A percentile compares a stretch with the other conserved stretches of the same genome.
These are phyloP conservation scores for Odontocerum albicorne DNA, from an alignment of 2,888 invertebrate genomes.

Conservation along the genomic window DNA sequence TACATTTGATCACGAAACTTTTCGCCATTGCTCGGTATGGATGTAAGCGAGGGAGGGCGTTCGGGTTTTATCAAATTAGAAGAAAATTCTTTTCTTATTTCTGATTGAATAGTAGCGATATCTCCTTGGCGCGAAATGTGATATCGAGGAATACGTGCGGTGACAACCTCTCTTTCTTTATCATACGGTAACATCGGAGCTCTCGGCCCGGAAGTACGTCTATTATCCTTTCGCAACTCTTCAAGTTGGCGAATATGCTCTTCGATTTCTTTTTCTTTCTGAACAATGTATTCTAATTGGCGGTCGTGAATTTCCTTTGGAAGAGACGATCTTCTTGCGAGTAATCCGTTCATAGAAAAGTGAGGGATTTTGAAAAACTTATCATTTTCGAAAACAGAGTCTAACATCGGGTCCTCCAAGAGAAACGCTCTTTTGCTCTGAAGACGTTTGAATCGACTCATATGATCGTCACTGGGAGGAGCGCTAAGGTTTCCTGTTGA, in stretches of 20 bases:
- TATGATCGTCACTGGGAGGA: too few relatives aligned
- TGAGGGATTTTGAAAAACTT: too few relatives aligned
- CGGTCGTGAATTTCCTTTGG: constrained; percentile 66
- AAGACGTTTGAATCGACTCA: neutral
- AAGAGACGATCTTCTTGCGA: constrained; percentile 57
- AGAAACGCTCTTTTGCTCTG: constrained; percentile 27
- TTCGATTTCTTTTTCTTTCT: constrained; percentile 69
- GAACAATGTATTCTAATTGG: constrained; percentile 66
- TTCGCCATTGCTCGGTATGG: constrained; percentile 70
- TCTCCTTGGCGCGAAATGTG: constrained; percentile 53
- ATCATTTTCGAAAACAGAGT: constrained; percentile 2
- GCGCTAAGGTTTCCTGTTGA: constrained; percentile 2
- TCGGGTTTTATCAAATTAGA: constrained; percentile 33
- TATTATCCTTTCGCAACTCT: constrained; percentile 51
- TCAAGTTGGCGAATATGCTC: constrained; percentile 66
- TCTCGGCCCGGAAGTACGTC: constrained; percentile 43
- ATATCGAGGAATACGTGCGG: constrained; percentile 44
- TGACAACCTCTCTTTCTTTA: constrained; percentile 45
- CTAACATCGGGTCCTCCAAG: constrained; percentile 34
- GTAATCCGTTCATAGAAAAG: too few relatives aligned
- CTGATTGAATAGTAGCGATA: constrained; percentile 43
- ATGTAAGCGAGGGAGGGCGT: constrained; percentile 27
- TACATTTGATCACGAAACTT: constrained; percentile 80
- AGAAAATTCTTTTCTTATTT: constrained; percentile 41
- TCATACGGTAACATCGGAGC: constrained; percentile 51